Percentiles rank a stretch among this genome's conserved stretches.
Evolutionary conservation across 2,797 vertebrate genomes (phyloP).

Genomic region (Dallia pectoralis): DNA sequence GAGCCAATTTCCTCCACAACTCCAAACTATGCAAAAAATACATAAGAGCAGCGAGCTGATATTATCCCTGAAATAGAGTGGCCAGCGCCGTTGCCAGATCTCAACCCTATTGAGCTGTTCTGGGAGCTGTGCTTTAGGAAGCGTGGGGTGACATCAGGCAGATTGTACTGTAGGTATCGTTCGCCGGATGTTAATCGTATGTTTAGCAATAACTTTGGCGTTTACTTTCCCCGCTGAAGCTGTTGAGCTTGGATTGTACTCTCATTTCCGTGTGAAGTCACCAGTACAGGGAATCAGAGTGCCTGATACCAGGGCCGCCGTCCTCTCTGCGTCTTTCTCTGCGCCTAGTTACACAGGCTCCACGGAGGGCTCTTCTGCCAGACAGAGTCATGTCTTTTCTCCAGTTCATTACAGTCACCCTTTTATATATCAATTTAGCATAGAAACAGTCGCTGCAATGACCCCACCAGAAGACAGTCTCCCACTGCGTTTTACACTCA

Average conservation of each 20-base stretch:
- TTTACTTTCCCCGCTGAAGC: not conserved
- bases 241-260: not conserved
- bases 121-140: too few relatives aligned
- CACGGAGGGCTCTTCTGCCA: conserved; percentile 27
- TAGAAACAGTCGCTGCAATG: conserved; percentile 48
- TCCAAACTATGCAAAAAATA: too few relatives aligned
- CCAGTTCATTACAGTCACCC: conserved; percentile 46
- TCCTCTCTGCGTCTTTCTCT: conserved; percentile 23
- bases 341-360: conserved; percentile 34
- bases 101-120: too few relatives aligned
- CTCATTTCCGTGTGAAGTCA: conserved; percentile 43
- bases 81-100: too few relatives aligned
- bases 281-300: conserved; percentile 43
- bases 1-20: too few relatives aligned
- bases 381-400: conserved; percentile 1
- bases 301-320: conserved; percentile 51
- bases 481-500: conserved; percentile 22
- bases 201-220: too few relatives aligned
- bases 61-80: too few relatives aligned
- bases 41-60: too few relatives aligned
- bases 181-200: too few relatives aligned
- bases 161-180: too few relatives aligned
- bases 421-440: conserved; percentile 71
- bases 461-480: conserved; percentile 8
- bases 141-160: too few relatives aligned